These are phyloP conservation scores for Crotalus helleri DNA, from an alignment of 2,113 vertebrate species.

Conservation along the genomic window DNA sequence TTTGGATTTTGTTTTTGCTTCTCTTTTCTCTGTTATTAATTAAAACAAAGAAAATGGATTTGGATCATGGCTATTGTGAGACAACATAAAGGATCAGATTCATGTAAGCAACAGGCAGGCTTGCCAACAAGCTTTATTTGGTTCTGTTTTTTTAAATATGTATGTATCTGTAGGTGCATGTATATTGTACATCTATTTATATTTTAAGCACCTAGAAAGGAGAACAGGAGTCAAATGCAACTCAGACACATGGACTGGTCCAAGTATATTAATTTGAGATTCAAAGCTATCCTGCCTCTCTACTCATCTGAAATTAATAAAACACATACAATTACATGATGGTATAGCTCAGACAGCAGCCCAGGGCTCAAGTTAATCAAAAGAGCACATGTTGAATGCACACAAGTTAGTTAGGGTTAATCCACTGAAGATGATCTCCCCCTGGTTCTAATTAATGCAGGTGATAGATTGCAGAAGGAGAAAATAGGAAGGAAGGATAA, in stretches of 20 bases:
- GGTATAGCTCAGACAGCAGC: slow-evolving; percentile 74
- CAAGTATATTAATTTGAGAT: slow-evolving; percentile 74
- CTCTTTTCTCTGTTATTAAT: neutral
- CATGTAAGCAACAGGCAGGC: slow-evolving; percentile 31
- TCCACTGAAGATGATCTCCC: slow-evolving; percentile 80
- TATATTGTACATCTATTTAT: neutral
- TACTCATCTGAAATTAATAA: slow-evolving; percentile 90
- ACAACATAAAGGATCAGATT: slow-evolving; percentile 51
- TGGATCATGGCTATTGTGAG: neutral
- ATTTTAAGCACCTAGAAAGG: slow-evolving; percentile 40
- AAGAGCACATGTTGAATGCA: slow-evolving; percentile 84
- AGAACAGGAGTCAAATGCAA: slow-evolving; percentile 53
- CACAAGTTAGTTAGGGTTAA: slow-evolving; percentile 84
- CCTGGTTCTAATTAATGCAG: slow-evolving; percentile 82
- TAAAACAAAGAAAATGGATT: neutral
- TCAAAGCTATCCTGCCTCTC: slow-evolving; percentile 64
- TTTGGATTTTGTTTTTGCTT: neutral
- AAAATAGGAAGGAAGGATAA: slow-evolving; percentile 84
- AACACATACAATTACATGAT: slow-evolving; percentile 80
- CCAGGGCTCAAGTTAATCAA: slow-evolving; percentile 80
- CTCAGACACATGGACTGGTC: slow-evolving; percentile 66
- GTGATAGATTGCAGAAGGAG: slow-evolving; percentile 79
- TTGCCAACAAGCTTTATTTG: slow-evolving; percentile 34
- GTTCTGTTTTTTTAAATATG: slow-evolving; percentile 2
- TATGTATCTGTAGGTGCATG: neutral